Evolutionary conservation across 2,888 invertebrate species (phyloP), one percentile per base, ranked within the genome.

Genomic region (Standfussiana lucernea): DNA sequence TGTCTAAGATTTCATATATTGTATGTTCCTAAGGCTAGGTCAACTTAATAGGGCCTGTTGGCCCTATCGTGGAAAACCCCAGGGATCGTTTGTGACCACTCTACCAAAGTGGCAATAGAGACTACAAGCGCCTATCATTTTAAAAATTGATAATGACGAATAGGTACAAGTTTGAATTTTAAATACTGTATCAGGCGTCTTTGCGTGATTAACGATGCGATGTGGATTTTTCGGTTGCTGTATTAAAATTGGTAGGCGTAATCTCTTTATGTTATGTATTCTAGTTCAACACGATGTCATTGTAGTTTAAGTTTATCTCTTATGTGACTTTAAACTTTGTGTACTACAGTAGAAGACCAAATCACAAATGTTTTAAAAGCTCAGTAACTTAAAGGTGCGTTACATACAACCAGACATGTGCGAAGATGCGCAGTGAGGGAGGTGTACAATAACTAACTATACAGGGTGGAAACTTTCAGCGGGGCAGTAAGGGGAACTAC

Each of bases 211-310:
- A 35, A 13, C n/a, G 5, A 28, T 35, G 15, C n/a, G 5, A 28
- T 35, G 15, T 70, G 18, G 1, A 21, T 50, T 53, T 32, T n/a
- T 53, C 5, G 18, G 15, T 73, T 81, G 82, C 82, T 64, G 2
- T 64, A 32, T 32, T 77, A 40, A 21, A 32, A 64, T 15, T n/a
- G 6, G 11, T 50, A 77, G 77, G 82, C 77, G 50, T 77, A 5
- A 35, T 61, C 15, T 47, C 21, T 7, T 8, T 24, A 28, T 50
- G 8, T 18, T 40, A 56, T 35, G 10, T n/a, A 6, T 37, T 47
- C 15, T 45, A 45, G 21, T 73, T 24, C 5, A 40, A 24, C 28
- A 45, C n/a, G 21, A 10, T n/a, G 18, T 11, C 28, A 7, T 32
- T 24, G 45, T 24, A 66, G 45, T 45, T 66, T 24, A 37, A 62